Percentiles rank a stretch among this genome's conserved stretches.
Conservation (phyloP, 2,113 vertebrate genomes). For the Antechinus stuartii region DNA sequence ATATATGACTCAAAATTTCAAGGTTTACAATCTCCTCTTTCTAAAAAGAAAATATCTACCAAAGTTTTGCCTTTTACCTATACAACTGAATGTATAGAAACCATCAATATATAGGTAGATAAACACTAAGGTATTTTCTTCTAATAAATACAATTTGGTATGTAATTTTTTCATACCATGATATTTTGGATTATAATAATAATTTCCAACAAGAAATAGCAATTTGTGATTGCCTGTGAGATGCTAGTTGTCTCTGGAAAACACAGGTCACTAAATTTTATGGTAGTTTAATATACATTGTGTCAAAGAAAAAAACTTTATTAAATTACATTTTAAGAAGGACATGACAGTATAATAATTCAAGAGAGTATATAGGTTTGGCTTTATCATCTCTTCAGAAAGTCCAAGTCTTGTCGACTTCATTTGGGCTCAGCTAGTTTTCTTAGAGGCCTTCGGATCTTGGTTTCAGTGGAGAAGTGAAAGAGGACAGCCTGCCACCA, state of each 20-base stretch:
- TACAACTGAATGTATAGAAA: background rate
- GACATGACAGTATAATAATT: background rate
- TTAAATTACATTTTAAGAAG: background rate
- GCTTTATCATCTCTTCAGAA: background rate
- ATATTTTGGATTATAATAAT: background rate
- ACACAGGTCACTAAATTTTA: background rate
- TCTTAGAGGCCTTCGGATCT: no score
- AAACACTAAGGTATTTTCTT: background rate
- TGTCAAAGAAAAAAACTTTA: background rate
- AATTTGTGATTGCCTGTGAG: background rate
- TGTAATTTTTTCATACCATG: background rate
- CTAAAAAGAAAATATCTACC: background rate
- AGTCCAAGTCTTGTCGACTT: no score
- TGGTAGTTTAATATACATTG: background rate
- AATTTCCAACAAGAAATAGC: conserved; percentile 9
- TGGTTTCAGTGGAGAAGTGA: no score
- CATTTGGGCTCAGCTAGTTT: no score
- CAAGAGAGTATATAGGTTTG: background rate
- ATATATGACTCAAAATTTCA: background rate
- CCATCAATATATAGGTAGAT: background rate
- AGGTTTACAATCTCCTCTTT: background rate
- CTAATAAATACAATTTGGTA: background rate
- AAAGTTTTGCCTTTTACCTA: background rate
- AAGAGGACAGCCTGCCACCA: no score
- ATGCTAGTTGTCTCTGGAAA: background rate